Conservation (phyloP, 2,888 invertebrate genomes). For the Amphipyra berbera region DNA sequence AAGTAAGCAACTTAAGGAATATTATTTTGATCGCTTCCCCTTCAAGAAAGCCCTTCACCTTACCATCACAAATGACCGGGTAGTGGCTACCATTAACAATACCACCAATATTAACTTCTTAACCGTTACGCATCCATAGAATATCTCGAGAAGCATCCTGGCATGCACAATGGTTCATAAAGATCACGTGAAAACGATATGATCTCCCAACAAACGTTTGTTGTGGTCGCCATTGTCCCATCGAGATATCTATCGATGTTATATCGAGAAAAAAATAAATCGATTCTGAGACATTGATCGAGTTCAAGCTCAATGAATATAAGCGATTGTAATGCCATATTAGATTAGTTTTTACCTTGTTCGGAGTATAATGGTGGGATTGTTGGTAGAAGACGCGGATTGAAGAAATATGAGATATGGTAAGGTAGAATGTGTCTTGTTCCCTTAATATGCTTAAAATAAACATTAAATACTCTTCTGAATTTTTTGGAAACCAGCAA, state of each 20-base stretch:
- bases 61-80: constrained; percentile 39
- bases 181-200: constrained; percentile 81
- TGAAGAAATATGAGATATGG: constrained; percentile 3
- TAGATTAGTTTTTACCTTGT: constrained; percentile 56
- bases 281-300: constrained; percentile 71
- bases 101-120: constrained; percentile 52
- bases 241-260: constrained; percentile 76
- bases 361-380: constrained; percentile 53
- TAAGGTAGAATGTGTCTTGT: not conserved
- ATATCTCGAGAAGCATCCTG: constrained; percentile 74
- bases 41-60: constrained; percentile 23
- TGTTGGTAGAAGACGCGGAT: constrained; percentile 11
- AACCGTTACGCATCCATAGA: constrained; percentile 72
- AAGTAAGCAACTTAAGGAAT: too few relatives aligned
- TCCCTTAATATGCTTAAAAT: too few relatives aligned
- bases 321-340: constrained; percentile 54
- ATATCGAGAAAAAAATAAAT: constrained; percentile 72
- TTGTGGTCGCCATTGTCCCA: constrained; percentile 78
- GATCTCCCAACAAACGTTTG: constrained; percentile 80
- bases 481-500: too few relatives aligned
- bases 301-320: constrained; percentile 56
- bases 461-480: too few relatives aligned
- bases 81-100: constrained; percentile 49
- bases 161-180: constrained; percentile 78
- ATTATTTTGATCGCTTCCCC: not conserved